Base-by-base conservation (phyloP, 2,797 vertebrate species). In the Masticophis lateralis region DNA sequence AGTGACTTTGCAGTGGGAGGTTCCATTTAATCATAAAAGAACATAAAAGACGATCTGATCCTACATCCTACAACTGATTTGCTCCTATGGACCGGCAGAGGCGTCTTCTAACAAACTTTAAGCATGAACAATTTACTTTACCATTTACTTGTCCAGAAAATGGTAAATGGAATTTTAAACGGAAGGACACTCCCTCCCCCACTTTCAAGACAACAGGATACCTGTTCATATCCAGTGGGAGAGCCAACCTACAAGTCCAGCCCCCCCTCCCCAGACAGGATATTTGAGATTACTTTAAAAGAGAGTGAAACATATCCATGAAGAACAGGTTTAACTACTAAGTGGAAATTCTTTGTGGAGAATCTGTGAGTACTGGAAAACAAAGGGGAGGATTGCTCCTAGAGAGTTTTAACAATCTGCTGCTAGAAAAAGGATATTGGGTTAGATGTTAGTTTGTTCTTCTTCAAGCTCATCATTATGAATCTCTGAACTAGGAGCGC, bases 121-220 rank as follows among this genome's bases (percentile, higher is more conserved):
- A 53, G 13, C 13, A 28, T 13, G 13, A 28, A 27, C 25, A 86
- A 27, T 14, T 86, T 53, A 27, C 47, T 56, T n/a, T 57, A 18
- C 57, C 16, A 57, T n/a, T 87, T 55, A 14, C 27, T 56, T 18
- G 7, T 56, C 53, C 53, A 47, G 51, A 56, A 55, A 88, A 10
- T 20, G 28, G 25, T 56, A 43, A 47, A 61, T 32, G 14, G 56
- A 37, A 61, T 66, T 14, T 28, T 27, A 47, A 28, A 28, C 51
- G 11, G 43, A 10, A 22, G 60, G 25, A 57, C n/a, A 22, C 2
- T 57, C 2, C 2, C 3, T 3, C 2, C 2, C 1, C 8, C 16
- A 9, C 55, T 37, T 22, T 88, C 16, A 88, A 20, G 16, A 88
- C 56, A 20, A 88, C 18, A 4, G 28, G 32, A 57, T 32, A 20